Percentiles rank a stretch among this genome's conserved stretches.
Evolutionary conservation across 92 coral and sea anemone species (phyloP).

Genomic region (Palythoa caribaeorum): DNA sequence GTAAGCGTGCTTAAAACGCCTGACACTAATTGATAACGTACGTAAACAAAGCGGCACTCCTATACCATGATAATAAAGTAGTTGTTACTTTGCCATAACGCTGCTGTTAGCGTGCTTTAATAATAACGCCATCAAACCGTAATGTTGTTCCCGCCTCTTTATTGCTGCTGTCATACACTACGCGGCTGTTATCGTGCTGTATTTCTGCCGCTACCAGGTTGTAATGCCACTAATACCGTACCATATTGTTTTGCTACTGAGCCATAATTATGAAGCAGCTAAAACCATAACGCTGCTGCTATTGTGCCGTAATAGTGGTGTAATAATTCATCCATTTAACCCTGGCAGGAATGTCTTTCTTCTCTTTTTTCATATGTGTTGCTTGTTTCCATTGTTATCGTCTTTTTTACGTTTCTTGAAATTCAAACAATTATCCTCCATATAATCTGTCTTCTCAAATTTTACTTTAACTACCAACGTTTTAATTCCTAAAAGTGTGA

Average conservation of each 20-base stretch:
- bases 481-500: no score
- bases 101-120: neutral
- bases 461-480: no score
- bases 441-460: no score
- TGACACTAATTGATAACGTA: no score
- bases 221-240: neutral
- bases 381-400: neutral
- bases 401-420: no score
- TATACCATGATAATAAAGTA: neutral
- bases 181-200: neutral
- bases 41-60: neutral
- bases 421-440: no score
- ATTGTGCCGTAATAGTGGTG: neutral
- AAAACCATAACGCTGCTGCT: neutral
- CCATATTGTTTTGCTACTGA: neutral
- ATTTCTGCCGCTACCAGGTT: neutral
- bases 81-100: neutral
- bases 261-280: neutral
- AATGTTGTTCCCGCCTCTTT: neutral
- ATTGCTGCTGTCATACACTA: neutral
- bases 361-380: neutral
- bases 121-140: neutral
- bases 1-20: no score
- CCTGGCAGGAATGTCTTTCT: conserved; percentile 38
- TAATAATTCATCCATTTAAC: neutral